Base-by-base conservation (phyloP, 2,888 invertebrate genomes). In the Sturmia bella region DNA sequence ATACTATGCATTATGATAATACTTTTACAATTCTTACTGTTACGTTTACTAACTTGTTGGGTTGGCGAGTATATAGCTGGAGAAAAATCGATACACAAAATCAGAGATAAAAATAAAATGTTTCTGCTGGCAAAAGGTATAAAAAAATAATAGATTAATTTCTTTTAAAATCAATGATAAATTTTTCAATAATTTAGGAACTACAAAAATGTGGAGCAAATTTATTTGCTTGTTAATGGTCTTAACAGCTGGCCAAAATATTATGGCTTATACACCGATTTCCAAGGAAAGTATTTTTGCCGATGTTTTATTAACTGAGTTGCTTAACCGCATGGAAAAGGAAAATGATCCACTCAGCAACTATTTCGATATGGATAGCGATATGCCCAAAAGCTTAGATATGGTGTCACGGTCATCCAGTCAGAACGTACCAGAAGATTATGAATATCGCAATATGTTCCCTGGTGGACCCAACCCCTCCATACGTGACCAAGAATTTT, bases 401-500 rank as follows among this genome's bases (percentile, higher is more conserved):
- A 83, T 91, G 74, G 89, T 90, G 91, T 91, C 93, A 1, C 92
- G 93, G 1, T 93, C 93, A 45, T 92, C 91, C 85, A 93, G 93
- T 85, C 93, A 93, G 75, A 88, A 93, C 37, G 92, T 93, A 88
- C 92, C 92, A 87, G 93, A 94, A 86, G 93, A 93, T 89, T 89
- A 94, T 84, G 96, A 96, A 89, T 96, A 96, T 88, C 96, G 96
- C 84, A 93, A 93, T 19, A 90, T 95, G 21, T 93, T 94, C 81
- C 94, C 94, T 54, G 92, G 87, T 13, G 77, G 57, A 3, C 54
- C 74, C n/a, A 94, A 94, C 91, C 96, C 96, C 4, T 96, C 95
- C 85, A 92, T 96, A 81, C 93, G 98, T 27, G 97, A 97, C 90
- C 96, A 96, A 87, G 97, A 98, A 88, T 97, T 95, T 88, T 88